A percentile compares a stretch with the other conserved stretches of the same genome.
Conservation (phyloP, 2,797 vertebrate genomes). For the Cephalopachus bancanus region DNA sequence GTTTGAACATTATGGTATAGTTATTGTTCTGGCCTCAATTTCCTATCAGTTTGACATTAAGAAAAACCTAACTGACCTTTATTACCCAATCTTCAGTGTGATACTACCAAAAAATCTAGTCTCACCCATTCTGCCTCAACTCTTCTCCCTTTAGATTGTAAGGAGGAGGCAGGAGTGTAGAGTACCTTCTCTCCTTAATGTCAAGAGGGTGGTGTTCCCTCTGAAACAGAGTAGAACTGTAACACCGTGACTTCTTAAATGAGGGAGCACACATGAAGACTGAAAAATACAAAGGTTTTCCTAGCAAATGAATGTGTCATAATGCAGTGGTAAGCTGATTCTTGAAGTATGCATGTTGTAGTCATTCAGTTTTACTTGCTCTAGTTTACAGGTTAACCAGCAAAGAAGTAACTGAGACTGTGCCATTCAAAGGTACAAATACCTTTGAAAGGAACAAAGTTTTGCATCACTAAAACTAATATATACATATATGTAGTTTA, state of each 20-base stretch:
- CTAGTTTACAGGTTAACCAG: not conserved
- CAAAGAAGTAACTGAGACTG: not conserved
- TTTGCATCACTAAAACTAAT: conserved; percentile 21
- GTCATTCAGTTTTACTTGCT: not conserved
- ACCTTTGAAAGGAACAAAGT: conserved; percentile 46
- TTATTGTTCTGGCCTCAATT: not conserved
- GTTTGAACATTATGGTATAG: not conserved
- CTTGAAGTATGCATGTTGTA: not conserved
- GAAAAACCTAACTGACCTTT: not conserved
- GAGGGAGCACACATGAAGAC: not conserved
- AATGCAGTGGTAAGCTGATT: not conserved
- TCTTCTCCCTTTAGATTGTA: not conserved
- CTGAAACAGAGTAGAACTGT: not conserved
- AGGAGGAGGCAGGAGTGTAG: not conserved
- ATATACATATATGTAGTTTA: conserved; percentile 27
- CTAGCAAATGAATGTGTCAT: not conserved
- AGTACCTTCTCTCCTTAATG: not conserved
- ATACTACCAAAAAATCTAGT: not conserved
- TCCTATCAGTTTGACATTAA: conserved; percentile 23
- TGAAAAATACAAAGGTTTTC: conserved; percentile 1
- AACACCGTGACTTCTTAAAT: not conserved
- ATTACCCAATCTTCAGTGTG: not conserved
- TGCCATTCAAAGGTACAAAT: not conserved
- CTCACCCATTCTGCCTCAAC: not conserved
- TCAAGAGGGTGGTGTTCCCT: not conserved